Evolutionary conservation across 2,113 vertebrate genomes (phyloP).

Genomic region (Turnix velox): DNA sequence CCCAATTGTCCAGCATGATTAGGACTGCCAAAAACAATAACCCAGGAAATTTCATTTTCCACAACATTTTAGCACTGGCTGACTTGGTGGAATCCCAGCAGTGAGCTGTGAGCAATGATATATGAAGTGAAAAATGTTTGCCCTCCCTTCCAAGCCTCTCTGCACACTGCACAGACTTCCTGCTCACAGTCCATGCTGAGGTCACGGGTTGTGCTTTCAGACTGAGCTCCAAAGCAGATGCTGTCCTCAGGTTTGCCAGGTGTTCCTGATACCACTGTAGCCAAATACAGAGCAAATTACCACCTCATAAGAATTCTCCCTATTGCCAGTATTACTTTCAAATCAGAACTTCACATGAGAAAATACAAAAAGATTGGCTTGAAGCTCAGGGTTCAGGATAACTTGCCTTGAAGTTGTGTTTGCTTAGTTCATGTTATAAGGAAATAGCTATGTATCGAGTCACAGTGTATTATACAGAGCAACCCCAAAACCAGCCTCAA

Average conservation of each 20-base stretch:
- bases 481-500: not conserved
- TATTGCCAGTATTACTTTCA: not conserved
- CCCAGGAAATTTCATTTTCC: slow-evolving; percentile 51
- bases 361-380: not conserved
- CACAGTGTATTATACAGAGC: not conserved
- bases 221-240: not conserved
- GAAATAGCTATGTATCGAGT: slow-evolving; percentile 2
- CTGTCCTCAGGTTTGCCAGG: not conserved
- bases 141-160: slow-evolving; percentile 5
- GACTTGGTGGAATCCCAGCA: slow-evolving; percentile 44
- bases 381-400: not conserved
- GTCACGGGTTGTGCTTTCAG: not conserved
- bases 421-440: not conserved
- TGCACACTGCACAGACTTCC: not conserved
- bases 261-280: not conserved
- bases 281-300: not conserved
- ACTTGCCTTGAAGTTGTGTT: not conserved
- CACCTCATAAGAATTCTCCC: not conserved
- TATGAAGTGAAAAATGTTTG: slow-evolving; percentile 51
- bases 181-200: not conserved
- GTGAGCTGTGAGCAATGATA: slow-evolving; percentile 43
- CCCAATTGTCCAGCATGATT: slow-evolving; percentile 4
- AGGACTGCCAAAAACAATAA: slow-evolving; percentile 42
- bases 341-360: not conserved
- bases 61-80: slow-evolving; percentile 38